Evolutionary conservation across 2,888 invertebrate genomes (phyloP).

Genomic region (Athripsodes cinereus): DNA sequence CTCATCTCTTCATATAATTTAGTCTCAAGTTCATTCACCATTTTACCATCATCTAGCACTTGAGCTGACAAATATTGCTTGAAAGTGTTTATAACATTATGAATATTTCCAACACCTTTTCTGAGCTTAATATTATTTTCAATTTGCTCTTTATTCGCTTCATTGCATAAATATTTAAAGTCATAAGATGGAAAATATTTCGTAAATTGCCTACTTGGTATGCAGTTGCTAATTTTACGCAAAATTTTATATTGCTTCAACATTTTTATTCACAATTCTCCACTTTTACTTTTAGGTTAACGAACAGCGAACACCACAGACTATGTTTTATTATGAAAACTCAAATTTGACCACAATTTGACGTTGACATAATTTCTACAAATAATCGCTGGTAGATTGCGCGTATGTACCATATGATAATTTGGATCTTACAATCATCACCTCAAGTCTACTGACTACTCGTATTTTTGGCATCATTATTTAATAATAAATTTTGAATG

Average conservation of each 20-base stretch:
- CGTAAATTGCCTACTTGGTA: not conserved
- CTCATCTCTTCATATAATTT: slow-evolving; percentile 53
- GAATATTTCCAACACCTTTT: slow-evolving; percentile 64
- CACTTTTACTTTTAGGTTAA: too few relatives aligned
- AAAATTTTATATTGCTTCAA: not conserved
- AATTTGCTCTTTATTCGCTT: slow-evolving; percentile 54
- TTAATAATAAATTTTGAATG: too few relatives aligned
- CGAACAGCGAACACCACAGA: too few relatives aligned
- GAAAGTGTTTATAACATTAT: slow-evolving; percentile 48
- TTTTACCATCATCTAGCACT: slow-evolving; percentile 27
- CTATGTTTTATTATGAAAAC: too few relatives aligned
- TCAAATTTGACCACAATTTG: too few relatives aligned
- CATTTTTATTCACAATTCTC: too few relatives aligned
- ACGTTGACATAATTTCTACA: too few relatives aligned
- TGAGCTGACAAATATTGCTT: slow-evolving; percentile 34
- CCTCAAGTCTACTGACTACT: too few relatives aligned
- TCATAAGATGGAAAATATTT: slow-evolving; percentile 40
- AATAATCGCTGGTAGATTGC: too few relatives aligned
- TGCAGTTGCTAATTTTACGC: not conserved
- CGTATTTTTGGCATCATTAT: too few relatives aligned
- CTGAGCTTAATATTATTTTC: slow-evolving; percentile 56
- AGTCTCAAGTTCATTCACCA: slow-evolving; percentile 30
- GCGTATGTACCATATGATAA: too few relatives aligned
- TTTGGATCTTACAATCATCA: too few relatives aligned
- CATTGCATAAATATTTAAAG: slow-evolving; percentile 57